A percentile compares a stretch with the other conserved stretches of the same genome.
These are phyloP conservation scores for Drosophila subquinaria DNA, from an alignment of 2,888 invertebrate species.

Conservation along the genomic window DNA sequence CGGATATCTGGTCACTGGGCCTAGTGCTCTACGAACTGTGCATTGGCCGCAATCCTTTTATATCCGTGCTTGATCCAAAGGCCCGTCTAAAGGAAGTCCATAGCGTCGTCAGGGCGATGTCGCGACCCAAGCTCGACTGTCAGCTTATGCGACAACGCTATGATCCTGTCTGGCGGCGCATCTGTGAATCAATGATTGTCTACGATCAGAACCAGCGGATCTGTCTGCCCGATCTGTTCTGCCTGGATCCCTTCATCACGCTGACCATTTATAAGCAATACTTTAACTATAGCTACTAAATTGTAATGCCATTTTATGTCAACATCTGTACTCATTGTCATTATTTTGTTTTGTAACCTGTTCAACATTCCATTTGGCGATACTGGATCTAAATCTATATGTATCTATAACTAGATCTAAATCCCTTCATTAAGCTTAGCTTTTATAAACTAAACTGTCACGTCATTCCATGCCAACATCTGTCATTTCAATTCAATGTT, in stretches of 20 bases:
- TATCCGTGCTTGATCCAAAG: constrained; percentile 46
- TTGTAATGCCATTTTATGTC: background rate
- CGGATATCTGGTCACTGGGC: constrained; percentile 91
- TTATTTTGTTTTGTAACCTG: background rate
- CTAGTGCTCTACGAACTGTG: constrained; percentile 90
- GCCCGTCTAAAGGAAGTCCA: constrained; percentile 61
- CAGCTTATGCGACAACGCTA: constrained; percentile 59
- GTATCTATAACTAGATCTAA: constrained; percentile 24
- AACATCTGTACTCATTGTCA: background rate
- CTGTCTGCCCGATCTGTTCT: constrained; percentile 75
- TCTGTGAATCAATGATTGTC: constrained; percentile 82
- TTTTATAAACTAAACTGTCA: constrained; percentile 69
- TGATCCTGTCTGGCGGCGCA: constrained; percentile 69
- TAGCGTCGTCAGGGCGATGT: constrained; percentile 55
- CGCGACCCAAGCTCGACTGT: constrained; percentile 68
- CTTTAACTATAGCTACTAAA: constrained; percentile 81
- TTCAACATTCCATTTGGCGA: background rate
- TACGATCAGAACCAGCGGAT: constrained; percentile 75
- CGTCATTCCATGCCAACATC: background rate
- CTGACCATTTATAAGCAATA: constrained; percentile 78
- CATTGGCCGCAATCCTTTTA: constrained; percentile 80
- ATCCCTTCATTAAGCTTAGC: constrained; percentile 70
- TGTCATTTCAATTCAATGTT: background rate
- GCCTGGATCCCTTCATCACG: constrained; percentile 70
- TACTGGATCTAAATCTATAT: constrained; percentile 10